Base-by-base conservation (phyloP, 2,113 vertebrate genomes). In the Holacanthus passer region DNA sequence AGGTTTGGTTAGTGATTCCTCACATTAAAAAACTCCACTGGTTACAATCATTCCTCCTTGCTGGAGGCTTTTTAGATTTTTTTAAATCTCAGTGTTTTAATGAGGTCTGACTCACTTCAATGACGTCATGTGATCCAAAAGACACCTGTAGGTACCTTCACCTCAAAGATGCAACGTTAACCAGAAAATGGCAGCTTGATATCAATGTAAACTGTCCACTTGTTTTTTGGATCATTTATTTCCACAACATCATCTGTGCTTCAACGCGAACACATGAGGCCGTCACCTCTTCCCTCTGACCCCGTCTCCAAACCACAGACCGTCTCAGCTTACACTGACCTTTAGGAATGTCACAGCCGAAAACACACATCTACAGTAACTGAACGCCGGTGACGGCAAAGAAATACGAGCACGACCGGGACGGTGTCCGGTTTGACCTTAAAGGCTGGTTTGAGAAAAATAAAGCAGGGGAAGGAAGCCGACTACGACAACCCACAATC, bases 241-340 rank as follows among this genome's bases (percentile, higher is more conserved):
- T n/a, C 6, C 52, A 52, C 65, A 22, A 13, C 31, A 14, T 55
- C 19, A n/a, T 20, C 35, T 71, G n/a, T 19, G 41, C 27, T 7
- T 45, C 14, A n/a, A 16, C 52, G 63, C 66, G 43, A 68, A 27
- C 14, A 37, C 4, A 19, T 22, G 14, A 52, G 48, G 47, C 27
- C 1, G 68, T 60, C 52, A 55, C 0, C 65, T 62, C 56, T 70
- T 48, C 66, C 27, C 64, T 70, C 4, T 41, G 58, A 2, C 71
- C 62, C 62, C 11, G 24, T 0, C 52, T 58, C 35, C 66, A 78
- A 73, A 89, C 72, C 85, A 74, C 79, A 80, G 39, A 31, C 41
- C 20, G 58, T 71, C 85, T 77, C 60, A 45, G 72, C 29, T 81
- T 75, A 69, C 73, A 2, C 29, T 76, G 80, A 85, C 73, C 77